Percentiles rank a stretch among this genome's conserved stretches.
These are phyloP conservation scores for Fissipunctia ypsillon DNA, from an alignment of 2,888 invertebrate species.

Conservation along the genomic window DNA sequence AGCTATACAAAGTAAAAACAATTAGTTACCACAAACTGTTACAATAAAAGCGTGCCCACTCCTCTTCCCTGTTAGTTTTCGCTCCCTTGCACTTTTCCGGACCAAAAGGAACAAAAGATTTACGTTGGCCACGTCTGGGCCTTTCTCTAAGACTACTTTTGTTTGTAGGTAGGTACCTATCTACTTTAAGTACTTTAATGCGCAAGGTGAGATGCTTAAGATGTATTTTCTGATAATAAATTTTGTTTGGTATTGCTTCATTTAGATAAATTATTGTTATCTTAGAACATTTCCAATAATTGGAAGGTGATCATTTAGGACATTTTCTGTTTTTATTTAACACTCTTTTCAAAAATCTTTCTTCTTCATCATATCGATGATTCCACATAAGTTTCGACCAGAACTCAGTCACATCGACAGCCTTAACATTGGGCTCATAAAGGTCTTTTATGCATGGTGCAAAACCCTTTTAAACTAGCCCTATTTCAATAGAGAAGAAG, in stretches of 20 bases:
- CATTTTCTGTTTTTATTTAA: not conserved
- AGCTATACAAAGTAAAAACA: conserved; percentile 75
- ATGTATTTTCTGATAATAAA: conserved; percentile 46
- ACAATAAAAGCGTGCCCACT: conserved; percentile 78
- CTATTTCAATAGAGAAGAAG: not conserved
- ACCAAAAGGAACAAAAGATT: conserved; percentile 84
- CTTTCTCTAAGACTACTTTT: conserved; percentile 73
- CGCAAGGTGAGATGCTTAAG: conserved; percentile 56
- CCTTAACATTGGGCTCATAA: not conserved
- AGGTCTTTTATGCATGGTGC: not conserved
- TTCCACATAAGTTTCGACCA: not conserved
- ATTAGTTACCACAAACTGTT: conserved; percentile 82
- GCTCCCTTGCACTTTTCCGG: conserved; percentile 84
- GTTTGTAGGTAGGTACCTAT: conserved; percentile 64
- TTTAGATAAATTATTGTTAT: conserved; percentile 17
- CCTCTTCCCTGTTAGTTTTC: conserved; percentile 85
- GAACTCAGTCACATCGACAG: not conserved
- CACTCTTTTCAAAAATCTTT: no score
- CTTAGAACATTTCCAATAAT: not conserved
- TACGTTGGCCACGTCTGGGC: conserved; percentile 81
- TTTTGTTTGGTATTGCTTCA: conserved; percentile 43
- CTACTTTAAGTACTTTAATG: conserved; percentile 62
- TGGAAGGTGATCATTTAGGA: not conserved
- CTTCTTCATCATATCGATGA: not conserved
- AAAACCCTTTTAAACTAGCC: not conserved